These are phyloP conservation scores for Craniophora ligustri DNA, from an alignment of 2,888 invertebrate species.

Conservation along the genomic window DNA sequence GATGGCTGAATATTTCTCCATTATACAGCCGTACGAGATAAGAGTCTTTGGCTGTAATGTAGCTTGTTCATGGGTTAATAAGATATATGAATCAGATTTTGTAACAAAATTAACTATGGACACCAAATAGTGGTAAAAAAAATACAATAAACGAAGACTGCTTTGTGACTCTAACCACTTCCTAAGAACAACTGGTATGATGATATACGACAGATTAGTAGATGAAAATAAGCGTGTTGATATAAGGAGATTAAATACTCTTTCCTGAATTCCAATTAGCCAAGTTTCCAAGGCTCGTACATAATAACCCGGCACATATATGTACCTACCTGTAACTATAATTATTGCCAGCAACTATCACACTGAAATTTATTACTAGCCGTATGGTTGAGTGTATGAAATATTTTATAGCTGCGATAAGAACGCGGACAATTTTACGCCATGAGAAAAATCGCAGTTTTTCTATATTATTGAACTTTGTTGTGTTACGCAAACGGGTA, in stretches of 20 bases:
- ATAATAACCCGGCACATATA: conserved; percentile 24
- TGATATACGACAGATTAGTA: conserved; percentile 1
- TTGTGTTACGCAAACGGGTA: conserved; percentile 47
- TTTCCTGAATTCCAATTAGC: conserved; percentile 33
- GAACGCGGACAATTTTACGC: conserved; percentile 80
- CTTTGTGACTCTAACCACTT: too few species aligned
- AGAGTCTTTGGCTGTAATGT: too few species aligned
- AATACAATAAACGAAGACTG: too few species aligned
- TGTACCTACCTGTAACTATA: conserved; percentile 17
- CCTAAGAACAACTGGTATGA: background rate
- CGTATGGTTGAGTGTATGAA: conserved; percentile 59
- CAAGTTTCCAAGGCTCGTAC: conserved; percentile 1
- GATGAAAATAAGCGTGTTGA: conserved; percentile 15
- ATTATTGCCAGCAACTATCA: conserved; percentile 44
- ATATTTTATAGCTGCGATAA: conserved; percentile 79
- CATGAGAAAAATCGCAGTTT: conserved; percentile 63
- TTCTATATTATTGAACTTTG: conserved; percentile 61
- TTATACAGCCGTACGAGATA: too few species aligned
- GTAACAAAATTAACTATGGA: too few species aligned
- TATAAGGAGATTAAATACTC: conserved; percentile 15
- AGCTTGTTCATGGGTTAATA: too few species aligned
- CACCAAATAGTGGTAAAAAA: too few species aligned
- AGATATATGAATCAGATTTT: too few species aligned
- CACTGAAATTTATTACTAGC: conserved; percentile 62
- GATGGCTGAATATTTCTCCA: too few species aligned